Base-by-base conservation (phyloP, 1,140 invertebrate genomes). In the Anastrepha obliqua region DNA sequence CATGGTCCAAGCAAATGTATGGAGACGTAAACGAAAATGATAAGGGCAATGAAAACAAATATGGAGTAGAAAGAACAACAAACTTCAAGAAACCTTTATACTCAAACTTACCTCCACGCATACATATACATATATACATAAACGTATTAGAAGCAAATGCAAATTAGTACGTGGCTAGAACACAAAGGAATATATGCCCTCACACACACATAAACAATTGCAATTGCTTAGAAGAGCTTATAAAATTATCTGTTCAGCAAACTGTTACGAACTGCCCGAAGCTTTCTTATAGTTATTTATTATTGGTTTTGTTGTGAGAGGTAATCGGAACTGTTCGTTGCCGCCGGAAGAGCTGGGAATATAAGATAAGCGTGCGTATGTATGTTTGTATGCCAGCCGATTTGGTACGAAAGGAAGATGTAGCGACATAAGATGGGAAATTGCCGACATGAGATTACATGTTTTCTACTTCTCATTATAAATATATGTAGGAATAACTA, bases 401-500 rank as follows among this genome's bases (percentile, higher is more conserved):
- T 51, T 81, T 7, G 15, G 55, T 29, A 55, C 74, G 20, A 81
- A 17, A 13, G n/a, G 2, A n/a, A 81, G 74, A 55, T 29, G 51
- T 58, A 11, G 74, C n/a, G 11, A 13, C 47, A 20, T 51, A 29
- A 81, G 47, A 81, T 55, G 44, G 74, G n/a, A 81, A 81, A 81
- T 81, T 55, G 74, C 74, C 74, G 74, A 55, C 74, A 81, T 55
- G 17, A 13, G 74, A 81, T 58, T 58, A 81, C 47, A 55, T 81
- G 42, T 74, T 44, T 15, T 81, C 67, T 74, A 13, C 42, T 62
- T 13, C 44, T 74, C 67, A 74, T 74, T 74, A 74, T n/a, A 17
- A 17, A 42, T 70, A 39, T 3, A 47, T 47, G 42, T 39, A 17
- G 15, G 0, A 47, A 47, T 0, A 47, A 13, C 67, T 74, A 74